Conservation (phyloP, 2,888 invertebrate species). For the Coremacera marginata region DNA sequence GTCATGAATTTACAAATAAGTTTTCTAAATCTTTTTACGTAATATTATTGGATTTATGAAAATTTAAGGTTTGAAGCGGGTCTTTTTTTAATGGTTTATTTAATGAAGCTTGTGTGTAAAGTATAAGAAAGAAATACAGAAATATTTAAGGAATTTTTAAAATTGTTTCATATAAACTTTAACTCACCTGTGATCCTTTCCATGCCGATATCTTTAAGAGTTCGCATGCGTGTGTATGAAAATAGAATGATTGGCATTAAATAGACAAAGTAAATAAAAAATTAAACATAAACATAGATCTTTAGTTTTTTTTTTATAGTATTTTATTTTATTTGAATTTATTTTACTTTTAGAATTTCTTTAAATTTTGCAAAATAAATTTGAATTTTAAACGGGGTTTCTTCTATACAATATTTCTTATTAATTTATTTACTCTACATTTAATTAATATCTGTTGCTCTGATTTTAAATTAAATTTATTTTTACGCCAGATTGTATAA, state of each 20-base stretch:
- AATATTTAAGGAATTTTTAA: not conserved
- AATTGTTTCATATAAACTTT: not conserved
- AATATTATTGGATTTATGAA: too few relatives aligned
- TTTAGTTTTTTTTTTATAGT: conserved; percentile 16
- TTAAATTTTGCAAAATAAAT: conserved; percentile 45
- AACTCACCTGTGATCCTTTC: conserved; percentile 69
- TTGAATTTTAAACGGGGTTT: conserved; percentile 30
- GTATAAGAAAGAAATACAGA: too few relatives aligned
- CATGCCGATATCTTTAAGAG: conserved; percentile 66
- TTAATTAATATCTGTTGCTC: conserved; percentile 1
- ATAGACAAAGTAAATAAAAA: conserved; percentile 40
- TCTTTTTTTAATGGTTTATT: too few relatives aligned
- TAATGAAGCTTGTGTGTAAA: not conserved
- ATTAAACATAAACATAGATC: conserved; percentile 43
- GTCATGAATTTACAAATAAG: too few relatives aligned
- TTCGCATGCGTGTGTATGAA: conserved; percentile 16
- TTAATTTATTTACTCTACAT: conserved; percentile 4
- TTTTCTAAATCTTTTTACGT: too few relatives aligned
- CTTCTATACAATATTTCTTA: not conserved
- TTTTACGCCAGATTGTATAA: not conserved
- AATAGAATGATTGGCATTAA: conserved; percentile 38
- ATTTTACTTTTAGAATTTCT: conserved; percentile 18
- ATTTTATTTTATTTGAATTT: conserved; percentile 6
- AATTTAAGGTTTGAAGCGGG: too few relatives aligned
- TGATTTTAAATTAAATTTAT: not conserved